These are phyloP conservation scores for Ficedula albicollis DNA, from an alignment of 2,797 vertebrate genomes.

Conservation along the genomic window DNA sequence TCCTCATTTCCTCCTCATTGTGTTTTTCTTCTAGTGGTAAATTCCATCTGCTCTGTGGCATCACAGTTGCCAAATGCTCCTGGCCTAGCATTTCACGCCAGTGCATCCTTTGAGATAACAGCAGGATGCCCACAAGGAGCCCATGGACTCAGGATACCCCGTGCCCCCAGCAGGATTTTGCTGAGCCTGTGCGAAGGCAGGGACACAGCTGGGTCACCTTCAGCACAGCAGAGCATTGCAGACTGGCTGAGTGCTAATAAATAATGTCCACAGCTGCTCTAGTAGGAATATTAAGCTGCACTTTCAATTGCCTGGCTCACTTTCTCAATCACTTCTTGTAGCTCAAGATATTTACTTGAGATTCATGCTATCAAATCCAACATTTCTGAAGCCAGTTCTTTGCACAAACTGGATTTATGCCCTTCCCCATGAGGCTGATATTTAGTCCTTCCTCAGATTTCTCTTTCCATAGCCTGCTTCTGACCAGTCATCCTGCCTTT, in stretches of 20 bases:
- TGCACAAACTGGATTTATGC: not conserved
- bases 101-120: not conserved
- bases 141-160: accelerated
- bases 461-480: not conserved
- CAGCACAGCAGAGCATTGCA: accelerated
- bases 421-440: not conserved
- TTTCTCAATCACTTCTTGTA: not conserved
- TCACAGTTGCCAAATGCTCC: not conserved
- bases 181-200: not conserved
- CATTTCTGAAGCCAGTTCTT: not conserved
- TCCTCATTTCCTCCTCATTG: not conserved
- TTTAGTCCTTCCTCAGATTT: not conserved
- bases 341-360: not conserved
- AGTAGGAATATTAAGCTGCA: not conserved
- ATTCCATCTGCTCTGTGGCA: not conserved
- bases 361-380: not conserved
- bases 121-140: not conserved
- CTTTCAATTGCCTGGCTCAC: not conserved
- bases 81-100: not conserved
- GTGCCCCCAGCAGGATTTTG: accelerated
- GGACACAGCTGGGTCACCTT: not conserved
- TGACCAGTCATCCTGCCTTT: not conserved
- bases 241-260: not conserved
- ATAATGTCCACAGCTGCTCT: not conserved
- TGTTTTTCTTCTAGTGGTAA: not conserved